These are phyloP conservation scores for Idaea dimidiata DNA, from an alignment of 2,888 invertebrate species.

Conservation along the genomic window DNA sequence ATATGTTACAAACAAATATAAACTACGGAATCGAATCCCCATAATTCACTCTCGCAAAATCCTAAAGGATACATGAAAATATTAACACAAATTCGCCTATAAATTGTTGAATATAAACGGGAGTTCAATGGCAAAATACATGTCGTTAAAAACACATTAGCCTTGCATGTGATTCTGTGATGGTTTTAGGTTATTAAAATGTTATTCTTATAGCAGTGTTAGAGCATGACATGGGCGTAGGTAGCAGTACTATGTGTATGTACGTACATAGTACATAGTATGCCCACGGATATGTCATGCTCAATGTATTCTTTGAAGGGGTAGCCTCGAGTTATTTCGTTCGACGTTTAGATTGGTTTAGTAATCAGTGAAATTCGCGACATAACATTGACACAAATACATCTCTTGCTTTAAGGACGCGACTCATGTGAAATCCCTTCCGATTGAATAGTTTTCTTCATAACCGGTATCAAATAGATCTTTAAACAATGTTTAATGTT, in stretches of 20 bases:
- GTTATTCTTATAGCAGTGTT: neutral
- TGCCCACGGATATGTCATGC: no score
- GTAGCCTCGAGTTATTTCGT: no score
- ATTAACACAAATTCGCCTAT: slow-evolving; percentile 18
- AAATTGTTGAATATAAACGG: slow-evolving; percentile 55
- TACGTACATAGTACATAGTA: no score
- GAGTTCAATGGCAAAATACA: slow-evolving; percentile 69
- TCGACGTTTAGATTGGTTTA: no score
- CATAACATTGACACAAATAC: no score
- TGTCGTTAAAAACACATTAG: slow-evolving; percentile 76
- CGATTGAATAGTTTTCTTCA: no score
- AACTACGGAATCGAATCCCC: neutral
- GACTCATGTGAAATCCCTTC: no score
- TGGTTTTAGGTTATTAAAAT: slow-evolving; percentile 65
- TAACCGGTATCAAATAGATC: no score
- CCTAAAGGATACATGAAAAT: slow-evolving; percentile 11
- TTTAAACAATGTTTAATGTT: no score
- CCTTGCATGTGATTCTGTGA: slow-evolving; percentile 45
- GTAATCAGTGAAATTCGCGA: no score
- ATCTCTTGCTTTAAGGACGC: no score
- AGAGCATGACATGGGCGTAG: neutral
- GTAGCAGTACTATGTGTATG: neutral
- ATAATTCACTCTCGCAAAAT: neutral
- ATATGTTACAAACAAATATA: neutral
- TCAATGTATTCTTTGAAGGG: no score